Conservation (phyloP, 1,140 invertebrate genomes). For the Whitmania pigra region DNA sequence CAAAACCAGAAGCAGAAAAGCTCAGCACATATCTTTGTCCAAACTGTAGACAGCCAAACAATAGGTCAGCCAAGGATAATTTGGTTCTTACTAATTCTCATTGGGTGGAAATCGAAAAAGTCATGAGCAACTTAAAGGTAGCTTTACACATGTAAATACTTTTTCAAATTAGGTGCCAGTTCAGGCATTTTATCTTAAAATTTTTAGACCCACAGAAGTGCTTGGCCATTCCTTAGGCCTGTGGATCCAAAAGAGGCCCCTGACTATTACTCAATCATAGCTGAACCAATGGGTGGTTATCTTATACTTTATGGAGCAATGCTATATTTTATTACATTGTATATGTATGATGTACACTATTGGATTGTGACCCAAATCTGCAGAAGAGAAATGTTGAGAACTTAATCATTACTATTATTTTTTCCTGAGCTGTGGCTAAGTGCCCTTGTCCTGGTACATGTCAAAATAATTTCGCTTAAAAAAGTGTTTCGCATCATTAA, state of each 20-base stretch:
- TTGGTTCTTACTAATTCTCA: neutral
- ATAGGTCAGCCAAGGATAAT: neutral
- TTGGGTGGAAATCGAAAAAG: constrained; percentile 2
- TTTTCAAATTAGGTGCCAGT: too few relatives aligned
- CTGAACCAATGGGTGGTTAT: constrained; percentile 87
- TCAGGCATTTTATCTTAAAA: too few relatives aligned
- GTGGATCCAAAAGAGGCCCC: constrained; percentile 87
- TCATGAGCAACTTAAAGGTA: neutral
- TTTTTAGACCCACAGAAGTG: constrained; percentile 49
- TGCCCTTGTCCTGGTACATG: too few relatives aligned
- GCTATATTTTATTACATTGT: neutral
- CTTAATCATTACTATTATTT: neutral
- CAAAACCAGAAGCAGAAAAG: constrained; percentile 81
- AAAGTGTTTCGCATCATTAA: too few relatives aligned
- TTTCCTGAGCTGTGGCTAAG: too few relatives aligned
- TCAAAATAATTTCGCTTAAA: too few relatives aligned
- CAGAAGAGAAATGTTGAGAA: neutral
- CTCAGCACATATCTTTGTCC: constrained; percentile 94
- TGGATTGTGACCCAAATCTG: too few relatives aligned
- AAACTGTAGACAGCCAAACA: constrained; percentile 50
- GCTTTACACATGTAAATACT: neutral
- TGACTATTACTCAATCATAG: constrained; percentile 92
- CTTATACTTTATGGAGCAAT: neutral
- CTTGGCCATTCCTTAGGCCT: constrained; percentile 92
- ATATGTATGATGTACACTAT: too few relatives aligned